A percentile compares a stretch with the other conserved stretches of the same genome.
phyloP scores from a whole-genome alignment of 2,888 invertebrate genomes.

The Ligdia adustata region DNA sequence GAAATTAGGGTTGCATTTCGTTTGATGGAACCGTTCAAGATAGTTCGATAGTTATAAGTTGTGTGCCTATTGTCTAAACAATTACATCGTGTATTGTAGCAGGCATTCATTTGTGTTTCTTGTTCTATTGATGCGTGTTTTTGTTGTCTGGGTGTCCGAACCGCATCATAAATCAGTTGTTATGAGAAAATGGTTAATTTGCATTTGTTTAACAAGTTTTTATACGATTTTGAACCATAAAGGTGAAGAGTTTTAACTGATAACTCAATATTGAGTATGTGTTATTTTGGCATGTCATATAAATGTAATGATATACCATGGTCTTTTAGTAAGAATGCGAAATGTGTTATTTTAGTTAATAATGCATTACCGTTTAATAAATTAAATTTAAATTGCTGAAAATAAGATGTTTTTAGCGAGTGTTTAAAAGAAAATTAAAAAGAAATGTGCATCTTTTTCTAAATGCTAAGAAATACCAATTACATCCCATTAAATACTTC shows the following conservation, averaged over 20 bases:
- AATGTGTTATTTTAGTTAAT: too few species aligned
- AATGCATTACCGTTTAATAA: too few species aligned
- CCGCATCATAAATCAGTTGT: conserved; percentile 80
- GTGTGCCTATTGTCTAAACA: conserved; percentile 76
- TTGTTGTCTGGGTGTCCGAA: conserved; percentile 76
- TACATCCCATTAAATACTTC: too few species aligned
- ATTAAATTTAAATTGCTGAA: too few species aligned
- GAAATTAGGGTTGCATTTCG: background rate
- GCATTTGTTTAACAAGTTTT: conserved; percentile 35
- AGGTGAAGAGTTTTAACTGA: background rate
- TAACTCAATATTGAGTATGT: too few species aligned
- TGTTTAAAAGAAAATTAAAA: too few species aligned
- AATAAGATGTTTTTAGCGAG: too few species aligned
- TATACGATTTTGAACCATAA: conserved; percentile 46
- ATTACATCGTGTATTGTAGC: conserved; percentile 78
- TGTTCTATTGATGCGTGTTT: conserved; percentile 76
- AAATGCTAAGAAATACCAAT: too few species aligned
- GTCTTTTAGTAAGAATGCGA: too few species aligned
- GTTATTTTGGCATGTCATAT: too few species aligned
- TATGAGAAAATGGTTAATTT: conserved; percentile 48
- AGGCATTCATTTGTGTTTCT: conserved; percentile 78
- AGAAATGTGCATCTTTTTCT: too few species aligned
- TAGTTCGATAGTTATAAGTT: conserved; percentile 36
- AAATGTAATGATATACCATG: conserved; percentile 12
- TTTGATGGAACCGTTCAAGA: conserved; percentile 17